Base-by-base conservation (phyloP, 2,888 invertebrate genomes). In the Belgica antarctica region DNA sequence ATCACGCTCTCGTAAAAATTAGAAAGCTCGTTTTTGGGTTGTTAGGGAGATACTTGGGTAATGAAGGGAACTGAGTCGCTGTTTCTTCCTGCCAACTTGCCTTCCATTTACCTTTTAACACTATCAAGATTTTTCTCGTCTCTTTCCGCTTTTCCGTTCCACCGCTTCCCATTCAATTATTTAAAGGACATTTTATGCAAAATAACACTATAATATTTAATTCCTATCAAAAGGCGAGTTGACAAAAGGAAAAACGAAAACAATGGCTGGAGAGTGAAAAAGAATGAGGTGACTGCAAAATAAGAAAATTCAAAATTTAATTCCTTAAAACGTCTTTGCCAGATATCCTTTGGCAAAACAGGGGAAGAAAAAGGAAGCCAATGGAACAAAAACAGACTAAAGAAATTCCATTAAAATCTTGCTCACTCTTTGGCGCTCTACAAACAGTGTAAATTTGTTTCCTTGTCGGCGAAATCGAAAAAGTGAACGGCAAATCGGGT, bases 131-230 rank as follows among this genome's bases (percentile, higher is more conserved):
- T n/a, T n/a, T n/a, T 27, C 22, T n/a, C 22, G 17, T 22, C 52
- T 17, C 52, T 52, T 52, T n/a, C 22, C 52, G 22, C 22, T 22
- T 52, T n/a, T 52, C 22, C 41, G 3, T 52, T 52, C 22, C 52
- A 17, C n/a, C 41, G n/a, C n/a, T n/a, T 41, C 41, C 15, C 59
- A 12, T 59, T 59, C 59, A 59, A 24, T 59, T 59, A 59, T 59
- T 59, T 59, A 59, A 59, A 59, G 25, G 25, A 59, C 59, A 59
- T 59, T 59, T 59, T 59, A 59, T 59, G 27, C 59, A 59, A 12
- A 59, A 59, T 59, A 59, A 27, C 59, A 59, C 59, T 27, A 59
- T 27, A 27, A 24, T 59, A 27, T 27, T 52, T 52, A 52, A 52
- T 52, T 52, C 22, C 52, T 22, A 52, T 52, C 52, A 52, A 22